Conservation (phyloP, 2,797 vertebrate genomes). For the Leucoraja ocellata region DNA sequence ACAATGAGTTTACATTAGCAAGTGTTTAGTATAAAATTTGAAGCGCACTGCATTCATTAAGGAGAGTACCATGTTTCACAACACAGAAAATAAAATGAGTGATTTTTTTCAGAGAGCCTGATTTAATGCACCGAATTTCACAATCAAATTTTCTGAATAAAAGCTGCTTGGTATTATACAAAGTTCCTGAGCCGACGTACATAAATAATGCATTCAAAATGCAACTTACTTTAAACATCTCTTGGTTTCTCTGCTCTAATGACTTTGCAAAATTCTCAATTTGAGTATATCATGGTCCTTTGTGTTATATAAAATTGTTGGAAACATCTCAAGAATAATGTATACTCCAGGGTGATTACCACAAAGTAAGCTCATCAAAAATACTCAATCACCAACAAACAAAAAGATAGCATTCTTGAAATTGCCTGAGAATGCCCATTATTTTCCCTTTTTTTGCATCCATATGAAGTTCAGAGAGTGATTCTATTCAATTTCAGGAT, state of each 20-base stretch:
- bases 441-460: neutral
- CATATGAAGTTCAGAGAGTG: neutral
- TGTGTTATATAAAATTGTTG: neutral
- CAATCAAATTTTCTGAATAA: neutral
- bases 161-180: neutral
- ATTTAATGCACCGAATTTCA: neutral
- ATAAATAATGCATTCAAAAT: neutral
- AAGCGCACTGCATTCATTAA: neutral
- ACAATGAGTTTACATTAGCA: slow-evolving; percentile 13
- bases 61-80: neutral
- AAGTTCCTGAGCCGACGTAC: neutral
- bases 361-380: neutral
- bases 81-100: neutral
- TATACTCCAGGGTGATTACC: slow-evolving; percentile 13
- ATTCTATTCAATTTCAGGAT: neutral
- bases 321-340: neutral
- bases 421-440: neutral
- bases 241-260: neutral
- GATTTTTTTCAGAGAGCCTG: neutral
- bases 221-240: neutral
- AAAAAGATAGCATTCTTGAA: neutral
- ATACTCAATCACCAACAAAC: neutral
- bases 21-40: neutral
- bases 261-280: neutral
- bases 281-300: neutral